Conservation (phyloP, 92 coral and sea anemone genomes). For the Porites divaricata region DNA sequence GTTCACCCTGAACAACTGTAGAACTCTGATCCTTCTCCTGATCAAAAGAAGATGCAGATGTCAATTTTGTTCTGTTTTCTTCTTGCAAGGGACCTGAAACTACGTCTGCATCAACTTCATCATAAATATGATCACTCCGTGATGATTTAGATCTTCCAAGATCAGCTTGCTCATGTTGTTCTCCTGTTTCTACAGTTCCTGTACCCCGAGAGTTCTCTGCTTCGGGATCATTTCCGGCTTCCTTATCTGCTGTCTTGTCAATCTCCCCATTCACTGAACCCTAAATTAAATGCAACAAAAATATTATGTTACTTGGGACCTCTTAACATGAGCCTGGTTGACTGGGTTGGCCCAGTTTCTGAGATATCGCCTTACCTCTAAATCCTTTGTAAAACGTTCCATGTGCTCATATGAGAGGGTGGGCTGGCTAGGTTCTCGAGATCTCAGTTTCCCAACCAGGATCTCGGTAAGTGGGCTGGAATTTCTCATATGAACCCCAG, state of each 20-base stretch:
- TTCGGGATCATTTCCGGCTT: not conserved
- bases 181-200: slow-evolving; percentile 16
- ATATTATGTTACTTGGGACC: too few relatives aligned
- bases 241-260: not conserved
- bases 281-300: not conserved
- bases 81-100: not conserved
- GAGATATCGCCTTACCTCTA: too few relatives aligned
- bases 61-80: not conserved
- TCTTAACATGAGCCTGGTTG: too few relatives aligned
- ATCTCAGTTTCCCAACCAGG: too few relatives aligned
- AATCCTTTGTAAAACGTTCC: too few relatives aligned
- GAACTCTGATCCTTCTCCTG: not conserved
- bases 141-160: not conserved
- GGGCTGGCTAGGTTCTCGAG: too few relatives aligned
- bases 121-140: not conserved
- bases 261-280: not conserved
- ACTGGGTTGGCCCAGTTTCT: too few relatives aligned
- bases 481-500: too few relatives aligned
- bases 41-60: not conserved
- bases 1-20: not conserved
- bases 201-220: not conserved
- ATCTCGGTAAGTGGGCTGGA: too few relatives aligned
- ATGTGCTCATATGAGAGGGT: too few relatives aligned
- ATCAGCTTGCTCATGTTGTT: slow-evolving; percentile 19
- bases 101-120: not conserved